These are phyloP conservation scores for Plecturocebus donacophilus DNA, from an alignment of 2,113 vertebrate species.

Conservation along the genomic window DNA sequence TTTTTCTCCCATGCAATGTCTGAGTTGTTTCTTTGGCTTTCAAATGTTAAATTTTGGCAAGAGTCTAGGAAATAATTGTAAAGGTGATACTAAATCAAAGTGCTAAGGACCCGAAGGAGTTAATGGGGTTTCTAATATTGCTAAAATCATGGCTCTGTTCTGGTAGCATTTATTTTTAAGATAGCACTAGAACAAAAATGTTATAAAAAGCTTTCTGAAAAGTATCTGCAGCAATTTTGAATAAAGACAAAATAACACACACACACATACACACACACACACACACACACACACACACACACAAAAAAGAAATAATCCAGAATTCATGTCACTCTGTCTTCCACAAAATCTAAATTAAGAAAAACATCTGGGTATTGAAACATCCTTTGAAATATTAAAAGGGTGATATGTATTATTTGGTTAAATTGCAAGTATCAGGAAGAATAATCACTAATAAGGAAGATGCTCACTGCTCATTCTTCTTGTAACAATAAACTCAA, in stretches of 20 bases:
- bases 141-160: not conserved
- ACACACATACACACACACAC: not conserved
- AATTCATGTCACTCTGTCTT: conserved; percentile 35
- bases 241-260: not conserved
- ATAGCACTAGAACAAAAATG: not conserved
- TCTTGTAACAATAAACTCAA: conserved; percentile 71
- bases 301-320: not conserved
- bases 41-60: not conserved
- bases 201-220: conserved; percentile 48
- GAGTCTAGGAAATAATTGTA: not conserved
- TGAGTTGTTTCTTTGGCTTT: not conserved
- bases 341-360: conserved; percentile 35
- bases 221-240: not conserved
- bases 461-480: conserved; percentile 64
- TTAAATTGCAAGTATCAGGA: conserved; percentile 57
- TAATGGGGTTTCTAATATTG: not conserved
- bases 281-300: not conserved
- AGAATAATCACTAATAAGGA: conserved; percentile 55
- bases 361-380: conserved; percentile 46
- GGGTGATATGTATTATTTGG: conserved; percentile 53
- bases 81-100: not conserved
- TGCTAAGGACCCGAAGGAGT: not conserved
- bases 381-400: conserved; percentile 47
- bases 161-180: conserved; percentile 20
- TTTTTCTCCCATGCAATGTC: not conserved